Conservation (phyloP, 1,140 invertebrate genomes). For the Brachionus rotundiformis region DNA sequence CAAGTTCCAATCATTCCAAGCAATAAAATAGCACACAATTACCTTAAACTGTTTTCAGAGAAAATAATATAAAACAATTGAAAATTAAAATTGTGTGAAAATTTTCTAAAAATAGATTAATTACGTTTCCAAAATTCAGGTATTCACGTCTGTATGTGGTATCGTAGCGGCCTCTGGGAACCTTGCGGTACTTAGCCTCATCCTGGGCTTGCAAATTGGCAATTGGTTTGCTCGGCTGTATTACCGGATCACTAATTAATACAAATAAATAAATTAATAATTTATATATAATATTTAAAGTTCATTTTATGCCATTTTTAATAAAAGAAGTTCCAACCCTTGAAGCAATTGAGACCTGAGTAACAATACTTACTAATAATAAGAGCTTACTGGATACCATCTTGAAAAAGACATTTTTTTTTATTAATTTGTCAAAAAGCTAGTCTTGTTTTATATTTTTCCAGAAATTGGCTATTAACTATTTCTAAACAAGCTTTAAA, state of each 20-base stretch:
- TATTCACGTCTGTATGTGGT: constrained; percentile 50
- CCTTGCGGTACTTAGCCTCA: not conserved
- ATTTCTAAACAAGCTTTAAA: not conserved
- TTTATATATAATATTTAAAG: no score
- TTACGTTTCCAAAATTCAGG: constrained; percentile 46
- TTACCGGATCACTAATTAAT: constrained; percentile 22
- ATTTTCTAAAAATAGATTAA: not conserved
- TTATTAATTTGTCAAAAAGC: not conserved
- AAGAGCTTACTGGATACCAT: constrained; percentile 34
- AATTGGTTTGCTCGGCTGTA: constrained; percentile 36
- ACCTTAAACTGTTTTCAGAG: not conserved
- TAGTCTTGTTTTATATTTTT: not conserved
- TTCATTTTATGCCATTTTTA: no score
- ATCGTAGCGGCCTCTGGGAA: constrained; percentile 30
- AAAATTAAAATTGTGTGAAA: not conserved
- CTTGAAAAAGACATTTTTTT: constrained; percentile 49
- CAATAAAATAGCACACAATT: no score
- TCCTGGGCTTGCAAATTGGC: constrained; percentile 36
- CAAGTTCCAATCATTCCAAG: no score
- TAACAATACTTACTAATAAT: constrained; percentile 37
- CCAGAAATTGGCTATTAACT: not conserved
- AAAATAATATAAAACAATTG: not conserved
- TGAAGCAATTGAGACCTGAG: not conserved
- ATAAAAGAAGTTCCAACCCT: no score
- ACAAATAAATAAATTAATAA: not conserved